Evolutionary conservation across 2,888 invertebrate species (phyloP), one percentile per base, ranked within the genome.

Genomic region (Polylopha cassiicola): DNA sequence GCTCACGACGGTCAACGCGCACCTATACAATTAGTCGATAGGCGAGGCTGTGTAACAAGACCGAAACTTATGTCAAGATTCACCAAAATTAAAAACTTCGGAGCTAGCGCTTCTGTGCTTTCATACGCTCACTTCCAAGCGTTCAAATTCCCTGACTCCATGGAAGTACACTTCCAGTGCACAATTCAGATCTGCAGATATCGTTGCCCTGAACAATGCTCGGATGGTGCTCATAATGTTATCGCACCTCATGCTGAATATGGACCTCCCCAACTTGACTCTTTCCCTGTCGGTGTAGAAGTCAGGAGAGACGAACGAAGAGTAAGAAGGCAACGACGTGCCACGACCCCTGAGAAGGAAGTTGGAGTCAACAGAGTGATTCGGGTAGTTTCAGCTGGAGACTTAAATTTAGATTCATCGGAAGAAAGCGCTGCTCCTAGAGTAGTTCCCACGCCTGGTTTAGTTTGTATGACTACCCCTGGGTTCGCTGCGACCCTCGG

Each of bases 131-230:
- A 95, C 72, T 96, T 96, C 89, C 95, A 96, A 79, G 97, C 97
- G 0, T 97, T 97, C 78, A 97, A 97, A 68, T 97, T 97, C 86
- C 97, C 97, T 0, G 97, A 97, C 65, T 95, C 95, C 1, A 97
- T 97, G 96, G 96, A 97, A 70, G 97, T 97, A 0, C 96, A 97
- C 71, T 97, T 97, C 87, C 95, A 96, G 71, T 97, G 96, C 70
- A 96, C 96, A 16, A 96, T 97, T 48, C 96, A 97, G 73, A 96
- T 97, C 59, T 97, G 97, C 71, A 88, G 96, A 53, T 95, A 95
- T 62, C 93, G 95, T 58, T 97, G 97, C 61, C 97, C 97, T 0
- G 96, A 96, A 51, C 97, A 97, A 64, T 97, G 96, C 65, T 92
- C 94, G 1, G 93, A 93, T 47, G 82, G 85, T 16, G 75, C 74